A percentile compares a stretch with the other conserved stretches of the same genome.
phyloP scores from a whole-genome alignment of 2,888 invertebrate species.

The Diplolepis rosae region DNA sequence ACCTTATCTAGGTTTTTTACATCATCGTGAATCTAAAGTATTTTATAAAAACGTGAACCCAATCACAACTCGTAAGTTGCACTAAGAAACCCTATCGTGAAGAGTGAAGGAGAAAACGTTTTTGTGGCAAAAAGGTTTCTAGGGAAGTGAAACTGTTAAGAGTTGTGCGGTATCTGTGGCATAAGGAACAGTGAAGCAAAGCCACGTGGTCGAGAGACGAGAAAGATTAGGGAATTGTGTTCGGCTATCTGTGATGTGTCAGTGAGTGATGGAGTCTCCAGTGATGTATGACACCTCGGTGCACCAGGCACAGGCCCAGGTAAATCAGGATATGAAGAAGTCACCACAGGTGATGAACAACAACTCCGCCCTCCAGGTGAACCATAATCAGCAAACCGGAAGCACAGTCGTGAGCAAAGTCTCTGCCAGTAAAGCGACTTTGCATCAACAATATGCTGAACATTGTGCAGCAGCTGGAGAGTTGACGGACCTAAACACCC shows the following conservation, averaged over 20 bases:
- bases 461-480: slow-evolving; percentile 80
- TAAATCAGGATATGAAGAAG: slow-evolving; percentile 77
- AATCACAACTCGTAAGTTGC: background rate
- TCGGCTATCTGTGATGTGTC: slow-evolving; percentile 62
- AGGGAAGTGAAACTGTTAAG: slow-evolving; percentile 9
- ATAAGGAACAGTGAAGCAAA: slow-evolving; percentile 27
- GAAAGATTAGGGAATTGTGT: background rate
- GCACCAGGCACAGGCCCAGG: slow-evolving; percentile 74
- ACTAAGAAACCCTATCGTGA: too few relatives aligned
- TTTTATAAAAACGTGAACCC: background rate
- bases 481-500: slow-evolving; percentile 91
- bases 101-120: background rate
- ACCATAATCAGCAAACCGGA: slow-evolving; percentile 77
- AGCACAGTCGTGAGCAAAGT: slow-evolving; percentile 72
- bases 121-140: background rate
- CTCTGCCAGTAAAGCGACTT: slow-evolving; percentile 78
- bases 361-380: slow-evolving; percentile 74
- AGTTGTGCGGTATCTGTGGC: background rate
- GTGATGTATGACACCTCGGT: slow-evolving; percentile 88
- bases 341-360: slow-evolving; percentile 75
- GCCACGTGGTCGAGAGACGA: slow-evolving; percentile 8
- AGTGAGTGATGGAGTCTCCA: slow-evolving; percentile 83
- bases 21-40: background rate
- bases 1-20: background rate
- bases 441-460: slow-evolving; percentile 84